Conservation (phyloP, 2,888 invertebrate genomes). For the Xanthia togata region DNA sequence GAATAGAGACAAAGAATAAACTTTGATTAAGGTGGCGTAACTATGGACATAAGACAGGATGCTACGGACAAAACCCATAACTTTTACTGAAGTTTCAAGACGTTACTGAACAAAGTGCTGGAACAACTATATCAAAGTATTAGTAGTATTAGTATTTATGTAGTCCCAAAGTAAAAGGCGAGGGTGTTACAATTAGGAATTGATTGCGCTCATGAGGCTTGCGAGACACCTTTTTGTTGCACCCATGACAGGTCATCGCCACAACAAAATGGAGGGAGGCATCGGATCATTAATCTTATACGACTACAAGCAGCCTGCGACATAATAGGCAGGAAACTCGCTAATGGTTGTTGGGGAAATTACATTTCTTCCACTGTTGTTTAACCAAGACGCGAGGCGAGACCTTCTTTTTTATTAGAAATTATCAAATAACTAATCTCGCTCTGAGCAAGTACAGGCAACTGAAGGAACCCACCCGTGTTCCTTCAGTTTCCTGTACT, state of each 20-base stretch:
- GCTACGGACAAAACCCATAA: constrained; percentile 18
- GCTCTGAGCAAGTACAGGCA: too few species aligned
- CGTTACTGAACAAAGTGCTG: constrained; percentile 34
- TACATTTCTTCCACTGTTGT: constrained; percentile 81
- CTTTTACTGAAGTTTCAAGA: constrained; percentile 48
- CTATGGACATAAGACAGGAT: constrained; percentile 25
- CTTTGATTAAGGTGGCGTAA: constrained; percentile 42
- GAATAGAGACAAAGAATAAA: constrained; percentile 40
- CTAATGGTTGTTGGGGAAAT: constrained; percentile 85
- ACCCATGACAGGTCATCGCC: constrained; percentile 80
- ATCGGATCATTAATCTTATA: constrained; percentile 86
- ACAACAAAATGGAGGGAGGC: constrained; percentile 77
- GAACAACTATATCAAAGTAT: constrained; percentile 30
- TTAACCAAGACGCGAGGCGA: constrained; percentile 69
- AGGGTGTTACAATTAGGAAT: constrained; percentile 71
- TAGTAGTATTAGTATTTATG: constrained; percentile 20
- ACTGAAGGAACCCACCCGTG: too few species aligned
- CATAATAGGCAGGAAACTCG: constrained; percentile 82
- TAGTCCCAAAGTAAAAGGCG: constrained; percentile 25
- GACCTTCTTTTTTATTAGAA: too few species aligned
- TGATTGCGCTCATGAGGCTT: constrained; percentile 69
- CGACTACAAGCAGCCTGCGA: constrained; percentile 78
- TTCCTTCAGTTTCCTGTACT: too few species aligned
- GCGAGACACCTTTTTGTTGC: constrained; percentile 76
- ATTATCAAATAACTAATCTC: too few species aligned